Evolutionary conservation across 2,797 vertebrate species (phyloP), one percentile per base, ranked within the genome.

Genomic region (Valencia hispanica): DNA sequence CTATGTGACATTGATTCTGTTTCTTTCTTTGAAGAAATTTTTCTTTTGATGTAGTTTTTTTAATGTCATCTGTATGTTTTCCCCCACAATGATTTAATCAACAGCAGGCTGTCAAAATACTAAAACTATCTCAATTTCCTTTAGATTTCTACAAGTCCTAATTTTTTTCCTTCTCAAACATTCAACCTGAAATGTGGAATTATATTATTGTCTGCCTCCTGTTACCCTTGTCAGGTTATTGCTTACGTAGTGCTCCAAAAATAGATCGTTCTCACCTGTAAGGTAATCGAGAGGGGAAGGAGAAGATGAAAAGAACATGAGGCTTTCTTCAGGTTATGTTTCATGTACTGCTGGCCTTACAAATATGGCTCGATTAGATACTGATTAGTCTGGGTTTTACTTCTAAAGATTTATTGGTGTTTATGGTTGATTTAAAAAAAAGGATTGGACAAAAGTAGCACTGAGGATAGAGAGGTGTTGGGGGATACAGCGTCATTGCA

Each of bases 261-360:
- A 91, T 90, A 91, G 86, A 78, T 12, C 63, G 74, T 83, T 85
- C 79, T 89, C 88, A 91, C 88, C 90, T 93, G 88, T 79, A 55
- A 85, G 68, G 79, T 70, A 77, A 27, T 15, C n/a, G 80, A 79
- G 73, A 41, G 74, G 32, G 72, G 11, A n/a, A 74, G 70, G n/a
- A 22, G 20, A 61, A 43, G 14, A 34, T n/a, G n/a, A n/a, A 3
- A 5, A 18, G 30, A 75, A 36, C 8, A 20, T 71, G n/a, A 65
- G 68, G 32, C 71, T 5, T 11, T 36, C 22, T 4, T 65, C 48
- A 65, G 34, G 34, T 25, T 65, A 39, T 2, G 34, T 36, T 36
- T 59, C 2, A 14, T 39, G 20, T 63, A 57, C 8, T 55, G 70
- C 17, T 72, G 51, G 15, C 7, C 14, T 48, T 27, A 70, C 34